Evolutionary conservation across 2,797 vertebrate genomes (phyloP).

Genomic region (Micrastur ruficollis): DNA sequence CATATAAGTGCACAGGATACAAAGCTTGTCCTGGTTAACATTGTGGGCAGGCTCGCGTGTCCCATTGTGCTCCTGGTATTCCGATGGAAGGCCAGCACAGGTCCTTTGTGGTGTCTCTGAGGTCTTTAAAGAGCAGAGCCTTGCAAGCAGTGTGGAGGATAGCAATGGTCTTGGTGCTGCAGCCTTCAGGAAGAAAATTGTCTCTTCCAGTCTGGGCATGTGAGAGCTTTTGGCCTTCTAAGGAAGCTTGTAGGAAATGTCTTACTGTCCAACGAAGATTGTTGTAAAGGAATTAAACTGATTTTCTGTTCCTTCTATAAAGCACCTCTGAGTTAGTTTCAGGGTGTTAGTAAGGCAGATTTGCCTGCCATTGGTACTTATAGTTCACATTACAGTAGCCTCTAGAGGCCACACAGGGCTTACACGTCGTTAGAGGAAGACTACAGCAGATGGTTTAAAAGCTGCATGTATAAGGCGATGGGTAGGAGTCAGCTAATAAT

Average conservation of each 20-base stretch:
- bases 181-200: background rate
- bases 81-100: accelerated
- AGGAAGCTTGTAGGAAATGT: background rate
- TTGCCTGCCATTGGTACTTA: background rate
- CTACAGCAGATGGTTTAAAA: background rate
- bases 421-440: background rate
- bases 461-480: background rate
- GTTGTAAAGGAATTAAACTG: background rate
- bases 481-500: background rate
- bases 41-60: accelerated
- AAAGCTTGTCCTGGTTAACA: background rate
- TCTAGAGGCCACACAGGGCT: background rate
- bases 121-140: background rate
- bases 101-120: background rate
- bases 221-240: background rate
- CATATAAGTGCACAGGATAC: accelerated
- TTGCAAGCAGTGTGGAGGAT: background rate
- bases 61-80: background rate
- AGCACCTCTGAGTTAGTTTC: background rate
- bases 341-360: background rate
- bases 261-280: background rate
- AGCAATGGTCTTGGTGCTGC: background rate
- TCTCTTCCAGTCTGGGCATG: background rate
- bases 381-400: background rate
- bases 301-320: background rate